Base-by-base conservation (phyloP, 2,113 vertebrate species). In the Rhinogobius similis region DNA sequence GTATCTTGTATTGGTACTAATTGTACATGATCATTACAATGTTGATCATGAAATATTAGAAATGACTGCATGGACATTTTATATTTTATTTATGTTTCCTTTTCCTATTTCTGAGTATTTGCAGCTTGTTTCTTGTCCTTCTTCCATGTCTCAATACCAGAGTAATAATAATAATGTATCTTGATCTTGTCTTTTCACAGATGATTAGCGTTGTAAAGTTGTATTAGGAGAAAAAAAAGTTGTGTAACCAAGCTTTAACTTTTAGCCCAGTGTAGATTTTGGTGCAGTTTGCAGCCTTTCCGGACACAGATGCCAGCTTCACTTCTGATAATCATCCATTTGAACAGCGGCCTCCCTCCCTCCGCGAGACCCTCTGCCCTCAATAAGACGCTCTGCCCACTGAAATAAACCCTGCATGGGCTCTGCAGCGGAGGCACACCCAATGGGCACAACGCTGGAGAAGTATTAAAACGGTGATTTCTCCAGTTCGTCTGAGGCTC, bases 291-390 rank as follows among this genome's bases (percentile, higher is more conserved):
- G 77, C 12, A 66, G 68, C 41, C 70, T 84, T 67, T 76, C 67
- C 43, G 74, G 62, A 73, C 62, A 58, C 27, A 1, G 12, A 70
- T 1, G 56, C 62, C 74, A 78, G 48, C 55, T 73, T 27, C 59
- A 65, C 68, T 65, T 80, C 71, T 79, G 82, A 73, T 79, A 75
- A 83, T 86, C 79, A 65, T 77, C 75, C 29, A 46, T 74, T 82
- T 86, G 72, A 83, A 59, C 53, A n/a, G 70, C 55, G 69, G 79
- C 78, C 59, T 53, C 62, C 53, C 67, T 64, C 65, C 23, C 14
- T 75, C 50, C 6, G 4, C 63, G 59, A 63, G 65, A 26, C 67
- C 68, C 63, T 76, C 73, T 84, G 56, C 67, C 86, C 75, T 75
- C 70, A 85, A 75, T 69, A 68, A 85, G 63, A 72, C 77, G 76